These are phyloP conservation scores for Syngnathus typhle DNA, from an alignment of 2,113 vertebrate genomes.

Conservation along the genomic window DNA sequence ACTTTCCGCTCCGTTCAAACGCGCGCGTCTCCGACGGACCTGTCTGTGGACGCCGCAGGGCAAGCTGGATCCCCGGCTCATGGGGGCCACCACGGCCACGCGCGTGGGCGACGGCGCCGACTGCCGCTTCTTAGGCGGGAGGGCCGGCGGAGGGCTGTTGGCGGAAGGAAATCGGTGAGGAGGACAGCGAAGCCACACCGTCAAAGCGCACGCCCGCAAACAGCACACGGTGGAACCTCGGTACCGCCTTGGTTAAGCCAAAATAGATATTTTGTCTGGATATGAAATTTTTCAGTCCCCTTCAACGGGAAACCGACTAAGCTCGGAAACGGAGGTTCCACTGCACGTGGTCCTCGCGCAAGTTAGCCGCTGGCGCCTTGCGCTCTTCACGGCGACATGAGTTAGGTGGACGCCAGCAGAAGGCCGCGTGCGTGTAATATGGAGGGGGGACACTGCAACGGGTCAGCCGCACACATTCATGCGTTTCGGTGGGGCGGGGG, in stretches of 20 bases:
- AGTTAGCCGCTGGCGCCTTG: conserved; percentile 33
- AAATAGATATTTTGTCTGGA: too few species aligned
- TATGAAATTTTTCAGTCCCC: too few species aligned
- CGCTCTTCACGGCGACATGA: conserved; percentile 25
- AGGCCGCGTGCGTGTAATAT: conserved; percentile 39
- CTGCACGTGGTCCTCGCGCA: background rate
- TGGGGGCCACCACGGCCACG: conserved; percentile 91
- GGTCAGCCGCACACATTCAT: conserved; percentile 61
- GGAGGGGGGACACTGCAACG: conserved; percentile 38
- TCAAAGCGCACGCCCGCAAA: background rate
- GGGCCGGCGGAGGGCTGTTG: conserved; percentile 76
- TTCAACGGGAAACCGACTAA: too few species aligned
- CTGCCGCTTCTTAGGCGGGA: conserved; percentile 94
- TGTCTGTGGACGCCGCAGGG: conserved; percentile 87
- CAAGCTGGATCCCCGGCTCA: conserved; percentile 92
- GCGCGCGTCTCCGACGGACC: conserved; percentile 64
- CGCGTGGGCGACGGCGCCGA: conserved; percentile 89
- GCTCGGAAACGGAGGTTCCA: background rate
- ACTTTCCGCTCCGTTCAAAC: too few species aligned
- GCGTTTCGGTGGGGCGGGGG: conserved; percentile 32
- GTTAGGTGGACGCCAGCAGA: conserved; percentile 40
- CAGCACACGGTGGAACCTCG: background rate
- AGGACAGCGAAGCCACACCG: conserved; percentile 17
- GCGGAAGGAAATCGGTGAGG: conserved; percentile 16
- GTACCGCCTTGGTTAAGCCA: too few species aligned